phyloP scores from a whole-genome alignment of 2,797 vertebrate genomes.

The Hydrocynus forskahlii region DNA sequence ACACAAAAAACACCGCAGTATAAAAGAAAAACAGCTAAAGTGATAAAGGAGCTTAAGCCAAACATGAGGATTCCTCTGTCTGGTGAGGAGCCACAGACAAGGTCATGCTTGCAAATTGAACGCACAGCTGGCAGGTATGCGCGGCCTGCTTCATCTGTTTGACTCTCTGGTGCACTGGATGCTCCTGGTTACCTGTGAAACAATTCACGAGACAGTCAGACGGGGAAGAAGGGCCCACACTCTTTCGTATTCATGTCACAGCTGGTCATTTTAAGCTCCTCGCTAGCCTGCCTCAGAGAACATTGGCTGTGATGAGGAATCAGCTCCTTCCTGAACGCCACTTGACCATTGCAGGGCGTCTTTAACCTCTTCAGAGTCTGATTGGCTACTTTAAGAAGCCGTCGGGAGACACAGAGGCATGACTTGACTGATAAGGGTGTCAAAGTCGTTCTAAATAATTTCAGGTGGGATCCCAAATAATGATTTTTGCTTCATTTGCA shows the following conservation, averaged over 20 bases:
- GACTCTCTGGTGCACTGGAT: constrained; percentile 40
- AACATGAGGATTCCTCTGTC: background rate
- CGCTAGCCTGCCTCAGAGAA: background rate
- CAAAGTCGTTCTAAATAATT: background rate
- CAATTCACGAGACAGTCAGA: constrained; percentile 2
- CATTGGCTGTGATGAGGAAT: constrained; percentile 14
- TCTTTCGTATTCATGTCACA: constrained; percentile 41
- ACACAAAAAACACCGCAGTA: background rate
- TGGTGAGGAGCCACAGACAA: background rate
- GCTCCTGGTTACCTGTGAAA: constrained; percentile 38
- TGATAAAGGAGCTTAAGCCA: constrained; percentile 10
- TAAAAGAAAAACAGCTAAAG: constrained; percentile 9
- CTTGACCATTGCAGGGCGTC: background rate
- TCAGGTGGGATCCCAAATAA: background rate
- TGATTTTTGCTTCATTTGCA: background rate
- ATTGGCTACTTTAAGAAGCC: background rate
- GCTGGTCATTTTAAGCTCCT: constrained; percentile 6
- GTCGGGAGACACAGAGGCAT: background rate
- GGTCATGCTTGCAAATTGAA: background rate
- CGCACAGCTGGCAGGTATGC: background rate
- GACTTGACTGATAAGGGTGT: background rate
- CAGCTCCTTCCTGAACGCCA: background rate
- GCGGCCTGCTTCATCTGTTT: constrained; percentile 19
- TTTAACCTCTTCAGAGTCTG: background rate
- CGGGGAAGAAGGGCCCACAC: background rate